Base-by-base conservation (phyloP, 2,888 invertebrate species). In the Chloroclystis v-ata region DNA sequence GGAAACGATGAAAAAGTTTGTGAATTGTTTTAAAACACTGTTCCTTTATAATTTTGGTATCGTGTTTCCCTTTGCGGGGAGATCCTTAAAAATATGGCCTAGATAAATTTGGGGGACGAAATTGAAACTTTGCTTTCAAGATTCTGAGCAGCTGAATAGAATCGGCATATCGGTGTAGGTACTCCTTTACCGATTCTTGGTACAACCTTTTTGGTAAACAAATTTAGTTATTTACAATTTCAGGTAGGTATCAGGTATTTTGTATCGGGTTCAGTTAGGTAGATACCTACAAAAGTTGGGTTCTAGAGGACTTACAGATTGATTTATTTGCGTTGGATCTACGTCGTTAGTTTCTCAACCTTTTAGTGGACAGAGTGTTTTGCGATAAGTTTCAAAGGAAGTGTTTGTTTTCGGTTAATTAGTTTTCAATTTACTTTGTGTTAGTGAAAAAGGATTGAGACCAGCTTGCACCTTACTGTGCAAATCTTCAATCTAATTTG, bases 151-250 rank as follows among this genome's bases (percentile, higher is more conserved):
- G 48, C 52, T 54, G 62, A 69, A 65, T 61, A 60, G 69, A 75
- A 79, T 80, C 69, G 67, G 74, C 78, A 79, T 81, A 80, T 79
- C 75, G 71, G 68, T 68, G n/a, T n/a, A n/a, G n/a, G n/a, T n/a
- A n/a, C n/a, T n/a, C n/a, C n/a, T n/a, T n/a, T n/a, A n/a, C n/a
- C n/a, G n/a, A n/a, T n/a, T n/a, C n/a, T n/a, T n/a, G n/a, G n/a
- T n/a, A n/a, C n/a, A n/a, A n/a, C n/a, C n/a, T n/a, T n/a, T n/a
- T n/a, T n/a, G n/a, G n/a, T n/a, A n/a, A n/a, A n/a, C n/a, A n/a
- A n/a, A n/a, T n/a, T n/a, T n/a, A n/a, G n/a, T n/a, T n/a, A n/a
- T n/a, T n/a, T n/a, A n/a, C 5, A 32, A 45, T 16, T 39, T 38
- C 7, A 7, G 8, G 7, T 28, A 10, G 4, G 0, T 14, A 14